Evolutionary conservation across 2,888 invertebrate species (phyloP), one percentile per base, ranked within the genome.

Genomic region (Erannis defoliaria): DNA sequence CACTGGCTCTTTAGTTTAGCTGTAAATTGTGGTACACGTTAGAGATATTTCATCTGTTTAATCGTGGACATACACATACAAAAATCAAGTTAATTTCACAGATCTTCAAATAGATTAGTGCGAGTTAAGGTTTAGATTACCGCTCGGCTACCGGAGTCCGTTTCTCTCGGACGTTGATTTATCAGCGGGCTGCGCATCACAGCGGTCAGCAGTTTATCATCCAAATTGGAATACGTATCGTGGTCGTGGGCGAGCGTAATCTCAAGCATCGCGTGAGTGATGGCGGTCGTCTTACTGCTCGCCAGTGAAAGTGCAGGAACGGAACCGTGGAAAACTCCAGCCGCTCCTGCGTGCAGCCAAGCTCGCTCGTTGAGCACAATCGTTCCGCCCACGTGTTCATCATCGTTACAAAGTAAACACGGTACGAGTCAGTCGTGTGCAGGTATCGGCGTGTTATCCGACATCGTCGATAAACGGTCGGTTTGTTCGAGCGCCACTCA

Each of bases 391-490:
- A 55, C 58, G 42, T 42, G 12, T 6, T 9, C 38, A 19, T 18
- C 23, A 5, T 42, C 12, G 42, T n/a, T 23, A 23, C 23, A 4
- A 23, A 23, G 23, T 23, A 23, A 23, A 23, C 23, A 23, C 5
- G 23, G n/a, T n/a, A n/a, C 23, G 23, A n/a, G 35, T 2, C 0
- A 2, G 1, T 2, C 9, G n/a, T 29, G 12, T 21, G 5, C 9
- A 29, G 16, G 62, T 54, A 50, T 56, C 38, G 53, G 29, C 8
- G 31, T 54, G 53, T 42, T 50, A 48, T 63, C 60, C 51, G 50
- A 57, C 49, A 50, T 56, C 38, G 55, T 63, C 66, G 63, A 61
- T 61, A 53, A 58, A 61, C 63, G 61, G 38, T 57, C 48, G 57
- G 50, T 54, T 55, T 43, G 49, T 43, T 37, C 55, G 58, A 55